Conservation (phyloP, 2,797 vertebrate species). For the Nasua narica region DNA sequence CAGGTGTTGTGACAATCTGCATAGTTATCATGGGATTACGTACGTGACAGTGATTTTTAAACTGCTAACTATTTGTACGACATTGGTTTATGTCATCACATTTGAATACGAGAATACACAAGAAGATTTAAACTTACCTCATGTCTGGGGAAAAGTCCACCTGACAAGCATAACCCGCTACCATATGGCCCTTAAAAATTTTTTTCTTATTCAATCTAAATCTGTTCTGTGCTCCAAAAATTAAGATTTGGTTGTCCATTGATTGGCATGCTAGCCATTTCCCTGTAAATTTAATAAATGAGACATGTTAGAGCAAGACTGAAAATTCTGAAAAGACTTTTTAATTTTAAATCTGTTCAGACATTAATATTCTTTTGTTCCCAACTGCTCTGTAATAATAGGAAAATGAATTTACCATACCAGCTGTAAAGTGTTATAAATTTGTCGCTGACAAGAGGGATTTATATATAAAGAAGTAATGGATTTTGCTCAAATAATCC, state of each 20-base stretch:
- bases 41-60: neutral
- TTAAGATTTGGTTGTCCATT: conserved; percentile 99
- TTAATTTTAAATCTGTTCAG: conserved; percentile 13
- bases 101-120: neutral
- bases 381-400: neutral
- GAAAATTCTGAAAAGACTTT: neutral
- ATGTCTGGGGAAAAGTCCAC: conserved; percentile 99
- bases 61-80: neutral
- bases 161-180: conserved; percentile 98
- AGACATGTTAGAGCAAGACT: conserved; percentile 25
- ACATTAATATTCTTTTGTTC: conserved; percentile 6
- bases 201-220: conserved; percentile 99
- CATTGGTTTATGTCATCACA: neutral
- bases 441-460: neutral
- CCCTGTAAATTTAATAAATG: conserved; percentile 83
- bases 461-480: neutral
- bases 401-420: neutral
- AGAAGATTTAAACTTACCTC: conserved; percentile 87
- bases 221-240: conserved; percentile 98
- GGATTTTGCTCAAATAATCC: neutral
- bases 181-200: conserved; percentile 99
- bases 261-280: conserved; percentile 99
- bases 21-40: neutral
- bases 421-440: neutral
- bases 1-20: neutral